Percentiles rank a stretch among this genome's conserved stretches.
phyloP scores from a whole-genome alignment of 53 echinoderm and acorn worm species.

The Echinometra lucunter region DNA sequence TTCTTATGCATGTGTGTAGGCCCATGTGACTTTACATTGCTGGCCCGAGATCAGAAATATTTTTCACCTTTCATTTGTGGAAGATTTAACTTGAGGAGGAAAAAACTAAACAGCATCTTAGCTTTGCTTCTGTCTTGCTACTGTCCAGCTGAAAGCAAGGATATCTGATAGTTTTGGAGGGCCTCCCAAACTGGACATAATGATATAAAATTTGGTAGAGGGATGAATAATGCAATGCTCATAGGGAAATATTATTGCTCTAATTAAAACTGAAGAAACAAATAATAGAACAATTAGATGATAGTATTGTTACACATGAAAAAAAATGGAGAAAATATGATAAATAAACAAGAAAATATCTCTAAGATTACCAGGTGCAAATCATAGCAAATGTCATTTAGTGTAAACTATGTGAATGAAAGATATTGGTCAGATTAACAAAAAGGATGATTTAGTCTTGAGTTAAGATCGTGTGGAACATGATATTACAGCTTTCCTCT shows the following conservation, averaged over 20 bases:
- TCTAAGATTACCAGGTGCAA: not conserved
- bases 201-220: not conserved
- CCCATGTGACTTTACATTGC: too few relatives aligned
- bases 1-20: too few relatives aligned
- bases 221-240: not conserved
- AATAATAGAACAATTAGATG: not conserved
- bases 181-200: too few relatives aligned
- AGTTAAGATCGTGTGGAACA: not conserved
- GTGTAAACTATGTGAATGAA: not conserved
- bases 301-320: too few relatives aligned
- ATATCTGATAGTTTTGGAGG: too few relatives aligned
- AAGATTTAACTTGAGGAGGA: too few relatives aligned
- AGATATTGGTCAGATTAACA: not conserved
- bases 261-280: not conserved
- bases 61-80: too few relatives aligned
- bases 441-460: not conserved
- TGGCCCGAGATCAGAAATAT: too few relatives aligned
- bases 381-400: not conserved
- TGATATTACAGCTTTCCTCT: constrained; percentile 22
- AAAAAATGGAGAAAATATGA: too few relatives aligned
- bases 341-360: not conserved
- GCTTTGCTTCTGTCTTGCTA: too few relatives aligned
- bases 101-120: too few relatives aligned
- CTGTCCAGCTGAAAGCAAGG: too few relatives aligned
- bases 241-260: not conserved